phyloP scores from a whole-genome alignment of 2,797 vertebrate species.

The Hylomyscus alleni region DNA sequence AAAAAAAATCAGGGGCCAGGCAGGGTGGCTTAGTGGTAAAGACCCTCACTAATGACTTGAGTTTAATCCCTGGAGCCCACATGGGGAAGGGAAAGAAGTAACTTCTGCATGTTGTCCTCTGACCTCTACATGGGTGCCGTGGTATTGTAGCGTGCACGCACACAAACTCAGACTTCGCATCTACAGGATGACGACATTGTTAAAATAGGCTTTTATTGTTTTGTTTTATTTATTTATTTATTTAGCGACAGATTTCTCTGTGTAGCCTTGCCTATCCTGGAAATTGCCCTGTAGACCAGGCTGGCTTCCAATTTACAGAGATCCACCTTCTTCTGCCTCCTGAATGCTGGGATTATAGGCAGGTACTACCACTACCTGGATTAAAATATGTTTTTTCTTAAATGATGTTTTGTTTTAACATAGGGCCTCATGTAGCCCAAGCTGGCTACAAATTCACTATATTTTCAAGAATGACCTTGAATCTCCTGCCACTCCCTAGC shows the following conservation, averaged over 20 bases:
- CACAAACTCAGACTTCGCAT: background rate
- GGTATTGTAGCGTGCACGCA: background rate
- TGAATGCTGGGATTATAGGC: background rate
- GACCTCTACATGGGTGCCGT: background rate
- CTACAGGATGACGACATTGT: background rate
- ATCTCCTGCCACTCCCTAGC: background rate
- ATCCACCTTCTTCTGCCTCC: background rate
- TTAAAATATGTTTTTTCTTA: background rate
- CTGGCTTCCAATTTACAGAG: background rate
- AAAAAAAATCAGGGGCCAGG: background rate
- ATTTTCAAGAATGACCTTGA: background rate
- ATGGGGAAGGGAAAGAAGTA: background rate
- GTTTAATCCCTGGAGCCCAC: background rate
- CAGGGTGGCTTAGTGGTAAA: background rate
- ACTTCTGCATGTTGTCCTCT: background rate
- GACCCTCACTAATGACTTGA: background rate
- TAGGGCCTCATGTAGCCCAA: background rate
- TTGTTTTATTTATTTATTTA: background rate
- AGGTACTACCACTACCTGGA: too few relatives aligned
- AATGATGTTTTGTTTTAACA: background rate
- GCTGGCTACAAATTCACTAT: background rate
- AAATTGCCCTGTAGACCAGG: background rate
- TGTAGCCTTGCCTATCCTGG: background rate
- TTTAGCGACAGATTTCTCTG: background rate
- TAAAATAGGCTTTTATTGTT: background rate